Percentiles rank a stretch among this genome's conserved stretches.
phyloP scores from a whole-genome alignment of 2,888 invertebrate genomes.

The Leptopilina myrica region DNA sequence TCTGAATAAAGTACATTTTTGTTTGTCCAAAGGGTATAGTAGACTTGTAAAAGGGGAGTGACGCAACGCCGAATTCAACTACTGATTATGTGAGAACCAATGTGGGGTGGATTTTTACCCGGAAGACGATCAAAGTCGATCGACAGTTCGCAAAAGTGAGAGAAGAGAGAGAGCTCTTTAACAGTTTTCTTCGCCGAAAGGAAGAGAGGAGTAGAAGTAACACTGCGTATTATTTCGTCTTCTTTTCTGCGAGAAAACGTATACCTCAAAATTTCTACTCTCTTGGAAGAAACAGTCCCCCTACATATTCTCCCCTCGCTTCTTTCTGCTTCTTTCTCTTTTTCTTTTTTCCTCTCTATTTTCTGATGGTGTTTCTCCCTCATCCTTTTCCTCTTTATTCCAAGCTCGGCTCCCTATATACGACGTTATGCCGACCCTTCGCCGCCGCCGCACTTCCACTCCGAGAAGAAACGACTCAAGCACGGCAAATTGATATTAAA shows the following conservation, averaged over 20 bases:
- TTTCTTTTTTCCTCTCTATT: slow-evolving; percentile 56
- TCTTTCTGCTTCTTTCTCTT: slow-evolving; percentile 52
- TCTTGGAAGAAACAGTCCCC: slow-evolving; percentile 53
- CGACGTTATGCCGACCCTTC: slow-evolving; percentile 35
- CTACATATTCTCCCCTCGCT: slow-evolving; percentile 48
- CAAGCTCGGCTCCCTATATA: slow-evolving; percentile 26
- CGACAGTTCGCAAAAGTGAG: slow-evolving; percentile 47
- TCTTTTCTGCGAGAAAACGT: slow-evolving; percentile 51
- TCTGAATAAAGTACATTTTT: slow-evolving; percentile 30
- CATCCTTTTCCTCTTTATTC: slow-evolving; percentile 45
- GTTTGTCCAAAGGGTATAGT: slow-evolving; percentile 32
- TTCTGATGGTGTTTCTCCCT: slow-evolving; percentile 44
- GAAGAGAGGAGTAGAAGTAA: slow-evolving; percentile 41
- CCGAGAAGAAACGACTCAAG: slow-evolving; percentile 58
- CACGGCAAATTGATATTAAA: slow-evolving; percentile 74
- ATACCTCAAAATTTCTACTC: slow-evolving; percentile 62
- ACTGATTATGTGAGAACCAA: slow-evolving; percentile 32
- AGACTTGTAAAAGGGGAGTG: slow-evolving; percentile 37
- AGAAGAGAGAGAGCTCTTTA: slow-evolving; percentile 56
- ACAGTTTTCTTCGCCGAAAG: slow-evolving; percentile 59
- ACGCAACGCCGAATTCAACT: slow-evolving; percentile 24
- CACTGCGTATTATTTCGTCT: slow-evolving; percentile 58
- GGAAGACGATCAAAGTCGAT: slow-evolving; percentile 60
- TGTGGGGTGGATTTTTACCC: slow-evolving; percentile 13
- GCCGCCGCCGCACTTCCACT: slow-evolving; percentile 23